These are phyloP conservation scores for Micromys minutus DNA, from an alignment of 2,113 vertebrate species.

Conservation along the genomic window DNA sequence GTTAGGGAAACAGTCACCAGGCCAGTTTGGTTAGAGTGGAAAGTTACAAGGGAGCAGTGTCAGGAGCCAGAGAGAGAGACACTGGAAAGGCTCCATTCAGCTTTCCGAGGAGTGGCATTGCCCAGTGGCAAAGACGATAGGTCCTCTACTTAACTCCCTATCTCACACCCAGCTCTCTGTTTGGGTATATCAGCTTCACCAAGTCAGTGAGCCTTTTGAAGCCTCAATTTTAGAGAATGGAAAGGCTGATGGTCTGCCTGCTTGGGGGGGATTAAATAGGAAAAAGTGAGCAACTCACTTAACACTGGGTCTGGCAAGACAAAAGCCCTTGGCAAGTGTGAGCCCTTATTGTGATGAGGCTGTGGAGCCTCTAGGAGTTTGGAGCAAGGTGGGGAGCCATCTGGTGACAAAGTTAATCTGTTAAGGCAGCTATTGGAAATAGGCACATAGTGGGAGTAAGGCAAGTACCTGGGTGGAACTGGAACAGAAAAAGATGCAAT, in stretches of 20 bases:
- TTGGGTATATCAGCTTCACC: not conserved
- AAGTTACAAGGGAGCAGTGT: not conserved
- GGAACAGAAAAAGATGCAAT: not conserved
- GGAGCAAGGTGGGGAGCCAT: not conserved
- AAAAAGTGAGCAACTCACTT: not conserved
- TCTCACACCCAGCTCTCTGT: not conserved
- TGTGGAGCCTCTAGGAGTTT: not conserved
- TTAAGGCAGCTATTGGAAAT: not conserved
- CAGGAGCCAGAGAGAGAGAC: not conserved
- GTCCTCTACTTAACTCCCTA: not conserved
- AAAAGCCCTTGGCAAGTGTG: not conserved
- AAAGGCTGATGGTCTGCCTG: not conserved
- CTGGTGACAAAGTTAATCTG: not conserved
- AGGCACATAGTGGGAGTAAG: not conserved
- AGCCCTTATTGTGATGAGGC: not conserved
- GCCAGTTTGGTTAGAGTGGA: not conserved
- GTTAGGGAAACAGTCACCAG: not conserved
- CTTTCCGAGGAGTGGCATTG: not conserved
- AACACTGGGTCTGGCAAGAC: not conserved
- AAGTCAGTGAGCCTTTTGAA: not conserved
- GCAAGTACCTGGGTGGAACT: not conserved
- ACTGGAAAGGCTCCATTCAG: not conserved
- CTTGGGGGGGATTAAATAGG: not conserved
- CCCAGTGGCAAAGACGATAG: not conserved
- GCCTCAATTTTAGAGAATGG: slow-evolving; percentile 27